These are phyloP conservation scores for Condylostylus longicornis DNA, from an alignment of 1,140 invertebrate species.

Conservation along the genomic window DNA sequence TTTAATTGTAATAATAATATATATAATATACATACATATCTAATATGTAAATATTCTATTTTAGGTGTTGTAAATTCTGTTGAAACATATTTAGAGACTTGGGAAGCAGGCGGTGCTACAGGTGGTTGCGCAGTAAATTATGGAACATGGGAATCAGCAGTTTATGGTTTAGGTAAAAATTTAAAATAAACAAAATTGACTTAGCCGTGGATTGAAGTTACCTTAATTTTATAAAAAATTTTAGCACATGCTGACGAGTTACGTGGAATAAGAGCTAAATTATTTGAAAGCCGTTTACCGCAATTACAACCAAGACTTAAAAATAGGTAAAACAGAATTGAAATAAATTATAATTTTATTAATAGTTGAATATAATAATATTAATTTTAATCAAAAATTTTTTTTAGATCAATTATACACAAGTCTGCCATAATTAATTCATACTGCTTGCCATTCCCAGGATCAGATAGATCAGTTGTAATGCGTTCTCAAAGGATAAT, in stretches of 20 bases:
- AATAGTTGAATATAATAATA: conserved; percentile 8
- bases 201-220: too few relatives aligned
- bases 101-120: conserved; percentile 21
- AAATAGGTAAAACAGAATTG: conserved; percentile 29
- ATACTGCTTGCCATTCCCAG: conserved; percentile 58
- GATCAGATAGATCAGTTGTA: conserved; percentile 65
- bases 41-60: conserved; percentile 12
- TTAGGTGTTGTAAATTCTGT: conserved; percentile 56
- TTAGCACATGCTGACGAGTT: conserved; percentile 47
- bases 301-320: conserved; percentile 43
- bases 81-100: conserved; percentile 48
- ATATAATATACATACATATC: neutral
- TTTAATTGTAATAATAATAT: neutral
- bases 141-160: conserved; percentile 68
- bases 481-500: conserved; percentile 58
- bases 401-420: conserved; percentile 37
- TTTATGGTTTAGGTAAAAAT: conserved; percentile 64
- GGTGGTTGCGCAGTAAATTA: conserved; percentile 42
- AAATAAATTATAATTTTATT: conserved; percentile 6
- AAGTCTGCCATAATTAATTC: conserved; percentile 38
- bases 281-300: conserved; percentile 50
- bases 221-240: too few relatives aligned
- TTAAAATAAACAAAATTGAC: too few relatives aligned
- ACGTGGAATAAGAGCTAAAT: conserved; percentile 40
- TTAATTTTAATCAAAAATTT: conserved; percentile 16